A percentile compares a stretch with the other conserved stretches of the same genome.
Evolutionary conservation across 35 echinoderm and acorn worm species (phyloP).

Genomic region (Ptychodera flava): DNA sequence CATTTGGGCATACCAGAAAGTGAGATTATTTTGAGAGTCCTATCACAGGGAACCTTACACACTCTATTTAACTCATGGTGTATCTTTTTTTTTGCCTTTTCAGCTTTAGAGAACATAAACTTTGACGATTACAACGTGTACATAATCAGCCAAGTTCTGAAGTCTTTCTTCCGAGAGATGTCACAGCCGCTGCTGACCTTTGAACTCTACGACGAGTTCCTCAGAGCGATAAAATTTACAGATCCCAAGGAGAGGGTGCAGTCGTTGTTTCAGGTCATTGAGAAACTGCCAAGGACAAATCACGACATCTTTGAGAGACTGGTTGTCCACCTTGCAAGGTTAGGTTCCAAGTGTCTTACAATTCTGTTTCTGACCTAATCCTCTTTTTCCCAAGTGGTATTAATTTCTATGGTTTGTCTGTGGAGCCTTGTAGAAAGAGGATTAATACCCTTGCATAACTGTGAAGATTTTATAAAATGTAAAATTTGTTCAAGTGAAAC

Average conservation of each 20-base stretch:
- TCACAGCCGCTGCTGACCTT: conserved; percentile 86
- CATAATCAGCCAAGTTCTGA: conserved; percentile 80
- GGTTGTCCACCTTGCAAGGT: conserved; percentile 96
- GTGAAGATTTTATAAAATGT: background rate
- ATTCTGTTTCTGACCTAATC: too few species aligned
- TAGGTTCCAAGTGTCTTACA: background rate
- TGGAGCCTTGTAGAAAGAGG: too few species aligned
- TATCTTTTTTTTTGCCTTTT: background rate
- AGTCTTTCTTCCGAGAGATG: conserved; percentile 97
- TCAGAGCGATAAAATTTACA: conserved; percentile 62
- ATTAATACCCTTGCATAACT: background rate
- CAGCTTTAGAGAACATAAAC: conserved; percentile 78
- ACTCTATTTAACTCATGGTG: too few species aligned
- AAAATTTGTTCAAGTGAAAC: too few species aligned
- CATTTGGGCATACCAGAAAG: too few species aligned
- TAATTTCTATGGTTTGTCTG: too few species aligned
- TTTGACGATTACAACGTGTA: conserved; percentile 69
- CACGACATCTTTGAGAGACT: conserved; percentile 86
- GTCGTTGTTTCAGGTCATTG: conserved; percentile 62
- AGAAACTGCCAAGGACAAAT: conserved; percentile 76
- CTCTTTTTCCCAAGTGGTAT: too few species aligned
- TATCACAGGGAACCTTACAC: too few species aligned
- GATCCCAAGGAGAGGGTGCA: conserved; percentile 49
- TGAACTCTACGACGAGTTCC: conserved; percentile 94
- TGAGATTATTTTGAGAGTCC: too few species aligned